Percentiles rank a stretch among this genome's conserved stretches.
Conservation (phyloP, 2,888 invertebrate genomes). For the Stenodema calcarata region DNA sequence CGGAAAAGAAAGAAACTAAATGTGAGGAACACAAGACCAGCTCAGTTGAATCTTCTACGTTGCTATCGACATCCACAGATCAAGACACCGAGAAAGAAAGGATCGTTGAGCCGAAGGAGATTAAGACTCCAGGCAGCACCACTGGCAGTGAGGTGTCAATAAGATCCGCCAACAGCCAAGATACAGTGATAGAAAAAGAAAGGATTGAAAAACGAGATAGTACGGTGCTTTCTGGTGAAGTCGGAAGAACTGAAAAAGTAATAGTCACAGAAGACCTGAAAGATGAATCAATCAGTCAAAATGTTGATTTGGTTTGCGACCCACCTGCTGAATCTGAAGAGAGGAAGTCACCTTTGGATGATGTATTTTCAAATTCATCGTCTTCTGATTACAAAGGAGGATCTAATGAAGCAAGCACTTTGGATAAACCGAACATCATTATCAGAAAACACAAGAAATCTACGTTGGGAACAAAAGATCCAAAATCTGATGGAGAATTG, state of each 20-base stretch:
- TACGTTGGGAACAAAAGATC: slow-evolving; percentile 25
- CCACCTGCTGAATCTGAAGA: slow-evolving; percentile 58
- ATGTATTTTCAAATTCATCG: slow-evolving; percentile 58
- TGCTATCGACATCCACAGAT: slow-evolving; percentile 47
- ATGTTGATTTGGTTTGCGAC: not conserved
- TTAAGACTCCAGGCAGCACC: slow-evolving; percentile 8
- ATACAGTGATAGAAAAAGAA: slow-evolving; percentile 15
- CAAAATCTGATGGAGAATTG: slow-evolving; percentile 43
- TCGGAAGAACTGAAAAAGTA: not conserved
- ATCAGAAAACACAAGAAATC: slow-evolving; percentile 61
- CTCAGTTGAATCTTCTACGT: not conserved
- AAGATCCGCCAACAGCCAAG: slow-evolving; percentile 12
- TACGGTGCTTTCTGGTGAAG: not conserved
- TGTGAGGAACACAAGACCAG: not conserved
- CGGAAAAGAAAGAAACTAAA: not conserved
- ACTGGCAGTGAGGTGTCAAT: slow-evolving; percentile 26
- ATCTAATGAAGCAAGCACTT: slow-evolving; percentile 59
- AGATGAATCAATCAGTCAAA: not conserved
- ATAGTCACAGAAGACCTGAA: not conserved
- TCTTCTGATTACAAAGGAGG: slow-evolving; percentile 61
- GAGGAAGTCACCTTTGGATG: slow-evolving; percentile 57
- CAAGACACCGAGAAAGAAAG: not conserved
- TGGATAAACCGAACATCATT: slow-evolving; percentile 60
- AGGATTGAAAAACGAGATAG: not conserved
- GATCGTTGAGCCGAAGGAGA: not conserved